Conservation (phyloP, 2,797 vertebrate genomes). For the Sylvia borin region DNA sequence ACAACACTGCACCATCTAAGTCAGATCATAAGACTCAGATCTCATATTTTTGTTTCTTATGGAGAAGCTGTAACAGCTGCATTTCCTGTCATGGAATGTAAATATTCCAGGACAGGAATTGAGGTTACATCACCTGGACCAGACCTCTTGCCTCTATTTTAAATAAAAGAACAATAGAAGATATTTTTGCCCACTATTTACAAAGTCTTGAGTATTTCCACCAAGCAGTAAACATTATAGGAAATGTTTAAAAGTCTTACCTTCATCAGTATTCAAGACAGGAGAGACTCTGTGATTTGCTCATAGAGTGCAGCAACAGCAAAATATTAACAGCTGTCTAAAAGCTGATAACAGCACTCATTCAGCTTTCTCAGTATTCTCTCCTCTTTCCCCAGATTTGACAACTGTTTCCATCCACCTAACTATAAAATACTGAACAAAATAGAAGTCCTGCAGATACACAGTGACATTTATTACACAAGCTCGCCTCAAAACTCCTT, state of each 20-base stretch:
- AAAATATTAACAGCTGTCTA: neutral
- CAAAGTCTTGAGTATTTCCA: neutral
- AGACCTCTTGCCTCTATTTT: neutral
- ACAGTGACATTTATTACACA: neutral
- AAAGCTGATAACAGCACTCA: neutral
- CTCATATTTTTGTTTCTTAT: neutral
- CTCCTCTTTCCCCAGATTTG: neutral
- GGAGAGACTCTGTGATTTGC: neutral
- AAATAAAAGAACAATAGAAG: neutral
- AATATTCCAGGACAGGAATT: neutral
- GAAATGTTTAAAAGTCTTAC: neutral
- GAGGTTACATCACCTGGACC: neutral
- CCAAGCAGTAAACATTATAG: neutral
- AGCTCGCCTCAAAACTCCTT: neutral
- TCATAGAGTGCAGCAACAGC: neutral
- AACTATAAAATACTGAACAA: neutral
- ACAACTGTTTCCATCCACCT: neutral
- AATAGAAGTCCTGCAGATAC: neutral
- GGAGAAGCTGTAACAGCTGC: neutral
- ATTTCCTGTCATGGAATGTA: neutral
- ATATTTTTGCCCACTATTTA: neutral
- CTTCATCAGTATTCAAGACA: neutral
- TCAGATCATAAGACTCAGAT: neutral
- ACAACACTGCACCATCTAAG: neutral
- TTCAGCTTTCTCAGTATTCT: neutral